These are phyloP conservation scores for Lacerta viridis DNA, from an alignment of 2,797 vertebrate genomes.

Conservation along the genomic window DNA sequence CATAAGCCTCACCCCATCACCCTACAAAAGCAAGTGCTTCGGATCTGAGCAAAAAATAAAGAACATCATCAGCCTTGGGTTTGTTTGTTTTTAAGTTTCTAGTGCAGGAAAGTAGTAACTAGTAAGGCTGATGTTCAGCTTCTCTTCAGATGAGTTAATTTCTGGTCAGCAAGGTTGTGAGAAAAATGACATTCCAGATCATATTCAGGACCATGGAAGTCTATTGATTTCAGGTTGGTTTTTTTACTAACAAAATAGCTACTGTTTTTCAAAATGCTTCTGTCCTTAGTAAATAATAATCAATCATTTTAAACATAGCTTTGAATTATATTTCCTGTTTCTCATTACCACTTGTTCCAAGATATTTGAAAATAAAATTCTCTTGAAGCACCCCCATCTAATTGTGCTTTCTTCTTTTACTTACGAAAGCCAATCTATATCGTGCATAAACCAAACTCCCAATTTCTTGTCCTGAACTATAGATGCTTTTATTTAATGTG, in stretches of 20 bases:
- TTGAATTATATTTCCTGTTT: constrained; percentile 12
- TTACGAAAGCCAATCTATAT: neutral
- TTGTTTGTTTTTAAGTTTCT: no score
- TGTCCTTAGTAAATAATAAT: constrained; percentile 21
- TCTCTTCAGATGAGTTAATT: neutral
- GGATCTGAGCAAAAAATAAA: neutral
- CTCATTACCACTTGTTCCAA: constrained; percentile 32
- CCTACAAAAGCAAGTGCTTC: neutral
- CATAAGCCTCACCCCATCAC: no score
- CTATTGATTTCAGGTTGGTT: neutral
- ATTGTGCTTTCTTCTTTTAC: neutral
- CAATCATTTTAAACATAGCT: constrained; percentile 17
- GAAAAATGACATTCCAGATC: neutral
- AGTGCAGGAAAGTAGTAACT: neutral
- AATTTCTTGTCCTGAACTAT: no score
- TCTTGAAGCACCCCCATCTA: neutral
- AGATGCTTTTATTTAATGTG: neutral
- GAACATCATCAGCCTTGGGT: accelerated
- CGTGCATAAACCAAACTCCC: neutral
- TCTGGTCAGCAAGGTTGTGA: neutral
- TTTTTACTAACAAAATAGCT: neutral
- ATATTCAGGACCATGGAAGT: accelerated
- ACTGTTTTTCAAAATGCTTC: neutral
- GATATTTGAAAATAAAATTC: constrained; percentile 27
- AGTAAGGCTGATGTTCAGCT: neutral